Evolutionary conservation across 2,888 invertebrate genomes (phyloP).

Genomic region (Sesia apiformis): DNA sequence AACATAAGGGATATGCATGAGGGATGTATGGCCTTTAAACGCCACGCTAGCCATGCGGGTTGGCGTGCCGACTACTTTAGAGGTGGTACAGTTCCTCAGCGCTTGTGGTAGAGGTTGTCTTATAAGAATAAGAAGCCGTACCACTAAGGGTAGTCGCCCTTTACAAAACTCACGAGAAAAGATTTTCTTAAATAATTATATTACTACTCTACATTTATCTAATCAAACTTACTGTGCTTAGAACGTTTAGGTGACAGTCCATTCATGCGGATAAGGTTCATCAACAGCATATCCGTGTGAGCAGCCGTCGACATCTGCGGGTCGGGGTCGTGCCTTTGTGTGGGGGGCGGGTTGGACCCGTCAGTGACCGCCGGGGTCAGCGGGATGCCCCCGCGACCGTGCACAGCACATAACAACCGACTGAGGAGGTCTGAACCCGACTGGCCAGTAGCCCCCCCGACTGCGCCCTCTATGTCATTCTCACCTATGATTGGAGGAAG

Average conservation of each 20-base stretch:
- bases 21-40: too few species aligned
- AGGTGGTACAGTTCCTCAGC: too few species aligned
- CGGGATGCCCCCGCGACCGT: constrained; percentile 15
- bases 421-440: constrained; percentile 37
- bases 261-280: constrained; percentile 62
- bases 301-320: constrained; percentile 51
- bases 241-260: constrained; percentile 39
- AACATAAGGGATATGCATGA: too few species aligned
- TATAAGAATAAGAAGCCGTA: too few species aligned
- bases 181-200: too few species aligned
- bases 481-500: constrained; percentile 31
- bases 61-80: too few species aligned
- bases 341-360: constrained; percentile 12
- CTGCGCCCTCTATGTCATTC: constrained; percentile 54
- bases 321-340: constrained; percentile 27
- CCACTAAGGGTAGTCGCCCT: too few species aligned
- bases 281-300: constrained; percentile 59
- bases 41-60: too few species aligned
- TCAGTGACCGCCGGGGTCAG: constrained; percentile 28
- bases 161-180: too few species aligned
- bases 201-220: not conserved
- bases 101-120: too few species aligned
- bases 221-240: constrained; percentile 15
- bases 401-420: constrained; percentile 45
- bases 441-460: constrained; percentile 18